Base-by-base conservation (phyloP, 2,797 vertebrate genomes). In the Bradypodion ventrale region DNA sequence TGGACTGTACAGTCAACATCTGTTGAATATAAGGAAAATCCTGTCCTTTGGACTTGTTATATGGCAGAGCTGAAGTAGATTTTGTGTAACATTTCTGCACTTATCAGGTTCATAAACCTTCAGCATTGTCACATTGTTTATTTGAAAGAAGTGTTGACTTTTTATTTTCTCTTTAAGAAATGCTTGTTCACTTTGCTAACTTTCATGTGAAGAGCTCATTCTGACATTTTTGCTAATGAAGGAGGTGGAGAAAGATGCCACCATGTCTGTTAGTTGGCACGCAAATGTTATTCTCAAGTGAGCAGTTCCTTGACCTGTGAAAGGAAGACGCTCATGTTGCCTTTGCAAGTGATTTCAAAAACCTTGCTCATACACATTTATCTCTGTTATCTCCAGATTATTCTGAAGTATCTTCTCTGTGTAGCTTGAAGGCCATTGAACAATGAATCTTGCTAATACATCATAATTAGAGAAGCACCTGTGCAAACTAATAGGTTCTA, bases 401-500 rank as follows among this genome's bases (percentile, higher is more conserved):
- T 79, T 84, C 83, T 89, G 84, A 87, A 86, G 85, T 86, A 82
- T 75, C 62, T 70, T 86, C 56, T 88, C 75, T 1, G 78, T 68
- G 75, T 69, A 92, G 80, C 83, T 87, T 91, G 90, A 90, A 92
- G 82, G 79, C 88, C 89, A 76, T 2, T 90, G 88, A 93, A 78
- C 84, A 87, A 72, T 87, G 68, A 66, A n/a, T 56, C 82, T 85
- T 92, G 66, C 75, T 92, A 91, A 93, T 91, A 69, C 13, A 88
- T 92, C 88, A 89, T 89, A 89, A 93, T 93, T 94, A 90, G 15
- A 86, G 68, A 85, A 92, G 90, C 91, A 92, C 74, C 87, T 92
- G 90, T 76, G 80, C 74, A 0, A 7, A 92, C 49, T 6, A 86
- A 77, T 85, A 70, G 66, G 27, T 25, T 35, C 23, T 83, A 83